A percentile compares a stretch with the other conserved stretches of the same genome.
These are phyloP conservation scores for Macrosteles quadrilineatus DNA, from an alignment of 1,140 invertebrate genomes.

Conservation along the genomic window DNA sequence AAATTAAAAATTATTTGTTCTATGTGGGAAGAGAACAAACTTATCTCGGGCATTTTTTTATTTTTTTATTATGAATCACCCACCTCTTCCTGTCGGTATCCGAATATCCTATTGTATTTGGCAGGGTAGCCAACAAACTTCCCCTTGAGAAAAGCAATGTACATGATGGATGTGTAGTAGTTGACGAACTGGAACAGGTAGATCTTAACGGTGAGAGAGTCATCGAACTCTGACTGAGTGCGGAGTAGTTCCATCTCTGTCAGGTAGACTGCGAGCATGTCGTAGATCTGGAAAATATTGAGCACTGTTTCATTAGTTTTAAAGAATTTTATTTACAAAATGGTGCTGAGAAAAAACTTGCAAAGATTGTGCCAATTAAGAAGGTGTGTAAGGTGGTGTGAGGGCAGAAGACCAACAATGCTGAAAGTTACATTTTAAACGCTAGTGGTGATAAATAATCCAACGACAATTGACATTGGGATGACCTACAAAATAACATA, in stretches of 20 bases:
- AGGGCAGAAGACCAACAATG: not conserved
- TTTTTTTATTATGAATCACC: too few species aligned
- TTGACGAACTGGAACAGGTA: slow-evolving; percentile 98
- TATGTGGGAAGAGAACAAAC: too few species aligned
- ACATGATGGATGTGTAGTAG: slow-evolving; percentile 98
- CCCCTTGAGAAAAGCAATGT: slow-evolving; percentile 97
- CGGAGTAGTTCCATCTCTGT: slow-evolving; percentile 93
- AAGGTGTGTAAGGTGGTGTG: not conserved
- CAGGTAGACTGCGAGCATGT: slow-evolving; percentile 84
- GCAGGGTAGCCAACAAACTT: slow-evolving; percentile 86
- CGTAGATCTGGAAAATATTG: slow-evolving; percentile 70
- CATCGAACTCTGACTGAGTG: slow-evolving; percentile 97
- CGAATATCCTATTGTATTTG: slow-evolving; percentile 73
- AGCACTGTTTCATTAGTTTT: slow-evolving; percentile 30
- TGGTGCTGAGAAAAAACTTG: not conserved
- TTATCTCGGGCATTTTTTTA: too few species aligned
- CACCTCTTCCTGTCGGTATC: slow-evolving; percentile 83
- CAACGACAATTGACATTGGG: too few species aligned
- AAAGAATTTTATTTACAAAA: slow-evolving; percentile 8
- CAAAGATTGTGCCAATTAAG: too few species aligned
- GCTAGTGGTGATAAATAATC: too few species aligned
- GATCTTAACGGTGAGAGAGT: slow-evolving; percentile 95
- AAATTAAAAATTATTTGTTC: too few species aligned
- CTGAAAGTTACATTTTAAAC: too few species aligned
- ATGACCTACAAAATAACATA: too few species aligned